Evolutionary conservation across 2,888 invertebrate species (phyloP).

Genomic region (Kryphioiulus occultus): DNA sequence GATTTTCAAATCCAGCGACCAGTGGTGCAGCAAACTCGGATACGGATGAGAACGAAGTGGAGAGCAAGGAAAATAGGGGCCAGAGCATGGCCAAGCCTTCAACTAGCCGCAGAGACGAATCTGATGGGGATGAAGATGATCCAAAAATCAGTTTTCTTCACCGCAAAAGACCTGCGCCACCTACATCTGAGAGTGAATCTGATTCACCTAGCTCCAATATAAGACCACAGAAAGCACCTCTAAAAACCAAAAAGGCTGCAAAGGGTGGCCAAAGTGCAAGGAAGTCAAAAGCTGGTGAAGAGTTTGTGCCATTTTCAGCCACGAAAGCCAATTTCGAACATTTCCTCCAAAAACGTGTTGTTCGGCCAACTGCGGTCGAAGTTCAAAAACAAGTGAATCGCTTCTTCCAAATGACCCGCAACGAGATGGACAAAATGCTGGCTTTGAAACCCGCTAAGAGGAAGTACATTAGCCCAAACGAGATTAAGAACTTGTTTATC

Average conservation of each 20-base stretch:
- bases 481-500: neutral
- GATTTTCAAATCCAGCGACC: neutral
- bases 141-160: neutral
- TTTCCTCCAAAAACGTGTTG: neutral
- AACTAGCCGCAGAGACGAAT: neutral
- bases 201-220: neutral
- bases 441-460: neutral
- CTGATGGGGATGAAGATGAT: neutral
- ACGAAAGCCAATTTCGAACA: slow-evolving; percentile 7
- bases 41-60: neutral
- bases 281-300: neutral
- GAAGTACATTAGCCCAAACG: neutral
- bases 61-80: neutral
- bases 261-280: neutral
- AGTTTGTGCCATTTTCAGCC: neutral
- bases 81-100: neutral
- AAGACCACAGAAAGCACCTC: neutral
- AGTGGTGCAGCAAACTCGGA: neutral
- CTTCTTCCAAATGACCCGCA: neutral
- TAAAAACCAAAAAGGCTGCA: neutral
- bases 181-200: neutral
- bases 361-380: neutral
- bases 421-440: neutral
- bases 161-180: neutral
- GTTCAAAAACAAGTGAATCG: neutral